phyloP scores from a whole-genome alignment of 2,888 invertebrate species.

The Mesopsocus fuscifrons region DNA sequence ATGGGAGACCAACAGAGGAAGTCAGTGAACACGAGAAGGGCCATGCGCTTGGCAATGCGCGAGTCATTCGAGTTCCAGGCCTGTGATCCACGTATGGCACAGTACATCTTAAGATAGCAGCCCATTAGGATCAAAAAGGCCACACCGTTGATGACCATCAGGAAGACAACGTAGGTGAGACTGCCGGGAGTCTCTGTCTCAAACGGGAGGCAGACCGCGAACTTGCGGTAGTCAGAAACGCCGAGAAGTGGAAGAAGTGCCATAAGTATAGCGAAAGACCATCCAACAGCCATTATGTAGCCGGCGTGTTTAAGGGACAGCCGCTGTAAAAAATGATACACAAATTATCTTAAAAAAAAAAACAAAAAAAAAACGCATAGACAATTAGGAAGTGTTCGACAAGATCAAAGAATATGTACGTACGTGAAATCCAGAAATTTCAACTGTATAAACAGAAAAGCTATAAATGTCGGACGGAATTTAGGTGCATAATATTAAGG shows the following conservation, averaged over 20 bases:
- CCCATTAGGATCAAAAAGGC: slow-evolving; percentile 90
- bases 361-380: no score
- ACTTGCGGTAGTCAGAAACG: slow-evolving; percentile 87
- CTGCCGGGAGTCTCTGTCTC: slow-evolving; percentile 65
- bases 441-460: no score
- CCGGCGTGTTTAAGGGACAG: slow-evolving; percentile 81
- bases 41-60: slow-evolving; percentile 90
- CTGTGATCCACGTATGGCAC: slow-evolving; percentile 89
- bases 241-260: slow-evolving; percentile 79
- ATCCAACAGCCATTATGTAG: slow-evolving; percentile 83
- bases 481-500: no score
- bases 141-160: slow-evolving; percentile 81
- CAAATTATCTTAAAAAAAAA: no score
- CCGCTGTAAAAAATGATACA: no score
- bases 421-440: no score
- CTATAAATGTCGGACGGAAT: no score
- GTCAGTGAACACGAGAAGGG: slow-evolving; percentile 88
- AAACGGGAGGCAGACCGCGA: slow-evolving; percentile 91
- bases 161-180: slow-evolving; percentile 71
- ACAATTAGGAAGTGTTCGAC: no score
- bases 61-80: slow-evolving; percentile 97
- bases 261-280: slow-evolving; percentile 74
- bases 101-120: slow-evolving; percentile 94
- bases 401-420: no score
- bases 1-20: slow-evolving; percentile 97